Conservation (phyloP, 2,113 vertebrate species). For the Ginglymostoma cirratum region DNA sequence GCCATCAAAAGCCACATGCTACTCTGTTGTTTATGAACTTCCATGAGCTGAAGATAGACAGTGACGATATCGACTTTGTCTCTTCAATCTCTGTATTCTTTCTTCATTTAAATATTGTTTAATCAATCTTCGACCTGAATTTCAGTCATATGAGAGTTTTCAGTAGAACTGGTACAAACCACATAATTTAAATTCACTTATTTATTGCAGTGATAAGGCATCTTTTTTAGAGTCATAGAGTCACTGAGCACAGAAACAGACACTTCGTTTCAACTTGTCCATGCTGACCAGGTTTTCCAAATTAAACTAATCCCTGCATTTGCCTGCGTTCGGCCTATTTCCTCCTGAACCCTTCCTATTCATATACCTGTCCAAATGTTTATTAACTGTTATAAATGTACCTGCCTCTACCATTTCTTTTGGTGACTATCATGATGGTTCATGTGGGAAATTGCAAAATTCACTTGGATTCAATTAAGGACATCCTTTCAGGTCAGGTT, state of each 20-base stretch:
- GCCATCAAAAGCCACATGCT: background rate
- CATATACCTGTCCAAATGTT: no score
- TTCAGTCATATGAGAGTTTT: no score
- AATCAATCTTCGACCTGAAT: background rate
- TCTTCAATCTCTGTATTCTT: background rate
- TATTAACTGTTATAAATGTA: no score
- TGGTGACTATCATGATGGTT: background rate
- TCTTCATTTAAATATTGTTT: background rate
- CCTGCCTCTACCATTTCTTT: no score
- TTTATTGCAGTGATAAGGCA: background rate
- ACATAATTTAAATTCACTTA: background rate
- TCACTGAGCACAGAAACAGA: no score
- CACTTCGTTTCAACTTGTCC: no score
- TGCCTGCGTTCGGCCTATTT: no score
- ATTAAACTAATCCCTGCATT: no score
- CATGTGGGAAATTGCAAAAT: background rate
- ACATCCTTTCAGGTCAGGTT: background rate
- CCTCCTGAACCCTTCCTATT: no score
- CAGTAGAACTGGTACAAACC: background rate
- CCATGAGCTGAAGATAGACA: background rate
- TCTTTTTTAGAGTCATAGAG: background rate
- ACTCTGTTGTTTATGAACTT: background rate
- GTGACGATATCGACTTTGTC: background rate
- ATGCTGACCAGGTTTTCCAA: no score
- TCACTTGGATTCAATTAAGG: background rate